Evolutionary conservation across 2,113 vertebrate genomes (phyloP).

Genomic region (Paradisaea rubra): DNA sequence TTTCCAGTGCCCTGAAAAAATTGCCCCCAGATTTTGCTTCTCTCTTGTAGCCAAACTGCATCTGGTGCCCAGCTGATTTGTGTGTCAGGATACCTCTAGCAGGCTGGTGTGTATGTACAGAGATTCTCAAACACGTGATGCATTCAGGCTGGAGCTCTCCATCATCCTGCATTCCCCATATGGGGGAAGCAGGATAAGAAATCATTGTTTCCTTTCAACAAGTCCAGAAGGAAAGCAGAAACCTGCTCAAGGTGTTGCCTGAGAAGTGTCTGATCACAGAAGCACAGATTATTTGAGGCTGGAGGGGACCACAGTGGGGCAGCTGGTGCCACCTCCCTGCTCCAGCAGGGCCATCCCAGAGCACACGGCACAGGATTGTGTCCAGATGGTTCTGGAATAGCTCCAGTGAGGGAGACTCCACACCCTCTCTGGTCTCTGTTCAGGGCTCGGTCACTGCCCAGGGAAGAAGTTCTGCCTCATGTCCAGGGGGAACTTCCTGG

Average conservation of each 20-base stretch:
- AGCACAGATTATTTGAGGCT: neutral
- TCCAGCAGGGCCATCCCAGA: neutral
- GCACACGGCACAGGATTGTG: neutral
- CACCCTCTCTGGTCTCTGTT: neutral
- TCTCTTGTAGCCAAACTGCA: neutral
- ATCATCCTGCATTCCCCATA: neutral
- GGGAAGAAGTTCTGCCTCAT: neutral
- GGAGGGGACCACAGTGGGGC: neutral
- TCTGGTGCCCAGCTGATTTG: neutral
- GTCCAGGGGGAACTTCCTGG: neutral
- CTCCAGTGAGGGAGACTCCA: neutral
- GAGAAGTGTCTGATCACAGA: neutral
- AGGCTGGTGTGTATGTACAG: neutral
- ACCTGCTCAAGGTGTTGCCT: neutral
- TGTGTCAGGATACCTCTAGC: neutral
- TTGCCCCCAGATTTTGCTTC: neutral
- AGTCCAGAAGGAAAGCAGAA: neutral
- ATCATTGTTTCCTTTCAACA: neutral
- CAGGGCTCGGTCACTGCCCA: neutral
- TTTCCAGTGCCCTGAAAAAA: neutral
- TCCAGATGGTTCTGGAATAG: accelerated
- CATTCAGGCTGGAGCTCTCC: neutral
- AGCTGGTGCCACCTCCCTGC: neutral
- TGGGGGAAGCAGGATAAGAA: neutral
- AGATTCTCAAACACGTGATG: neutral